Base-by-base conservation (phyloP, 2,888 invertebrate genomes). In the Ommatoiulus sabulosus region DNA sequence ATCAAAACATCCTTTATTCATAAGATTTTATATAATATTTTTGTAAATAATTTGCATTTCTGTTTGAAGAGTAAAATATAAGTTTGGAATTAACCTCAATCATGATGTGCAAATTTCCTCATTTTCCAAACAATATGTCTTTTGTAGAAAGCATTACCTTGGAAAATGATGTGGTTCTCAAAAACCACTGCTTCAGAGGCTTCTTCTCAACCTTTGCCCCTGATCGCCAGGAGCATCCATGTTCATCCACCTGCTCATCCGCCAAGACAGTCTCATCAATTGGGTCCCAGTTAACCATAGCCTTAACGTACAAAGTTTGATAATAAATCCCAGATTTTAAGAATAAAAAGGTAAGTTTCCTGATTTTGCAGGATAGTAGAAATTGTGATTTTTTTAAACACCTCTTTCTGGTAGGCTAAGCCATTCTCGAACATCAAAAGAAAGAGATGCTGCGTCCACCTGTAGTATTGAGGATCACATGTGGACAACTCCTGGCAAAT, bases 271-370 rank as follows among this genome's bases (percentile, higher is more conserved):
- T 99, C 93, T 97, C 93, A 93, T 99, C 99, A 0, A 99, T 94
- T 1, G 99, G 99, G 94, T 99, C 99, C 99, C 99, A 99, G 93
- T 99, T 99, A 0, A 99, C 99, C n/a, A n/a, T n/a, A n/a, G n/a
- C n/a, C n/a, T n/a, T n/a, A n/a, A n/a, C n/a, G n/a, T n/a, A n/a
- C n/a, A n/a, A n/a, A n/a, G 90, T 95, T 93, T 15, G 97, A 96
- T 95, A 96, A 89, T 10, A 88, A 84, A 17, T 43, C 6, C 6
- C 80, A 80, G n/a, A 80, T 24, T 12, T 80, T 80, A 7, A 46
- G 46, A 46, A 46, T 46, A 46, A 8, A 46, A 46, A 7, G 6
- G 46, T 46, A 46, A 46, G 4, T 7, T 46, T 46, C 8, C 46
- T 46, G 46, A 8, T 92, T n/a, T n/a, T n/a, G n/a, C n/a, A n/a